Evolutionary conservation across 1,140 invertebrate species (phyloP).

Genomic region (Pygmarrhopalites habei): DNA sequence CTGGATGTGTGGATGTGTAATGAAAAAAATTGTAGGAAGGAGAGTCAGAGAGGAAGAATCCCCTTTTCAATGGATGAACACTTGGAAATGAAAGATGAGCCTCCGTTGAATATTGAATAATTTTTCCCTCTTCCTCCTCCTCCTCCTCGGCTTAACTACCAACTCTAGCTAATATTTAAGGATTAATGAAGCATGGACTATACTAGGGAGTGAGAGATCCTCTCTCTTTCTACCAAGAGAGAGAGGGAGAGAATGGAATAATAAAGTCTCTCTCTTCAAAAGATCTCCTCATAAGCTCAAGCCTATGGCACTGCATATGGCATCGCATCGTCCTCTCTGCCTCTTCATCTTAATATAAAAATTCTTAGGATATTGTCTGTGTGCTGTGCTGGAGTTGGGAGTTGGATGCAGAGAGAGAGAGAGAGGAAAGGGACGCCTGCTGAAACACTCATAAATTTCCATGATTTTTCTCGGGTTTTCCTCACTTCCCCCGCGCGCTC

Average conservation of each 20-base stretch:
- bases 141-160: too few species aligned
- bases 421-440: slow-evolving; percentile 7
- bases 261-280: not conserved
- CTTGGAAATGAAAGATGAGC: too few species aligned
- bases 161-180: slow-evolving; percentile 37
- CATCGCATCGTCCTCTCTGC: not conserved
- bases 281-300: too few species aligned
- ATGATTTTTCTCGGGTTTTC: slow-evolving; percentile 16
- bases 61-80: too few species aligned
- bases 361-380: slow-evolving; percentile 20
- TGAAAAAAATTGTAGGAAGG: too few species aligned
- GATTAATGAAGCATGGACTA: slow-evolving; percentile 30
- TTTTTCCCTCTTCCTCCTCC: too few species aligned
- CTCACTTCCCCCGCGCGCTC: not conserved
- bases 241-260: too few species aligned
- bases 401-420: not conserved
- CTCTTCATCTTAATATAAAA: slow-evolving; percentile 31
- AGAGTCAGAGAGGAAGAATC: too few species aligned
- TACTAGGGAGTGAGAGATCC: not conserved
- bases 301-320: too few species aligned
- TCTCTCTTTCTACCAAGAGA: not conserved
- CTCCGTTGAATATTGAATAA: too few species aligned
- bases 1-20: too few species aligned
- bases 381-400: not conserved
- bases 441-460: slow-evolving; percentile 24